Base-by-base conservation (phyloP, 2,888 invertebrate genomes). In the Diarsia mendica region DNA sequence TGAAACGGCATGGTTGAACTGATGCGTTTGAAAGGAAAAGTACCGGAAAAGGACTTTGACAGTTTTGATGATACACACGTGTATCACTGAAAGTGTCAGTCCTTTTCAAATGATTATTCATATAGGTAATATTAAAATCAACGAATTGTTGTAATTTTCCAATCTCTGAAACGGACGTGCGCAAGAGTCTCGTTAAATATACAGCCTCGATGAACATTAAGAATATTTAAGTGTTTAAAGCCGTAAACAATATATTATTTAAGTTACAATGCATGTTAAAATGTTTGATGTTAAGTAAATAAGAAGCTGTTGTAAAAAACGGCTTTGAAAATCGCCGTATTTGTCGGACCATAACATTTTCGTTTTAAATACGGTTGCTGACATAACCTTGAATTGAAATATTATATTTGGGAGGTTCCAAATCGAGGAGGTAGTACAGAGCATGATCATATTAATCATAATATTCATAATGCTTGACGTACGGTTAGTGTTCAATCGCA, bases 331-430 rank as follows among this genome's bases (percentile, higher is more conserved):
- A 66, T 72, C 46, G 67, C 67, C 77, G 77, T 83, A 82, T 80
- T 86, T 85, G 75, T 69, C 79, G 72, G 75, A 77, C 76, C 82
- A 84, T 88, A 83, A 80, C 82, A 68, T 79, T 53, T 80, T 75
- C 44, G 77, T 76, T 80, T 75, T 60, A 55, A 75, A 76, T 68
- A 80, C 76, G 58, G 64, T 74, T 49, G 53, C 70, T 77, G 78
- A 77, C 67, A 77, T 81, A 46, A 68, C 75, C 80, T 80, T 81
- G 84, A 55, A 80, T 65, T 67, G 28, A 80, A 64, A 72, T 78
- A 78, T 75, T 65, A 65, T 15, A 67, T 71, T 75, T 63, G 15
- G 33, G 48, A 83, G 79, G 61, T 39, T 77, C 39, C 65, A 61
- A 78, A 60, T 33, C n/a, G 46, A 49, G 65, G 23, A 65, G 65